Evolutionary conservation across 2,888 invertebrate genomes (phyloP).

Genomic region (Tryphoninae sp.): DNA sequence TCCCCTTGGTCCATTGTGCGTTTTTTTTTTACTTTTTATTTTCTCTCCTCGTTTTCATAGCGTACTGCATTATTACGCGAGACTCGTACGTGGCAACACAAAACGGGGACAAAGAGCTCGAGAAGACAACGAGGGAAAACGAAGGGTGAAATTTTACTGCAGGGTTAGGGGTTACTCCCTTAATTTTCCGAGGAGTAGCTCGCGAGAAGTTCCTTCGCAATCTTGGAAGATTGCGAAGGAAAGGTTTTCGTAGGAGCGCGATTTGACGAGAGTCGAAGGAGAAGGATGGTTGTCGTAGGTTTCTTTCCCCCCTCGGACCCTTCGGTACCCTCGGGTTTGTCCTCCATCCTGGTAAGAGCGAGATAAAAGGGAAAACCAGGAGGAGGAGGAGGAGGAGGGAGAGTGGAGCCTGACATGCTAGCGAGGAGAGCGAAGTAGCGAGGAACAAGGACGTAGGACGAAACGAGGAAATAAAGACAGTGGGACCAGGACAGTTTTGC

Average conservation of each 20-base stretch:
- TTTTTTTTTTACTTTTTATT: conserved; percentile 26
- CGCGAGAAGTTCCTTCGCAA: too few species aligned
- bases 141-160: not conserved
- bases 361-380: conserved; percentile 33
- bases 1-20: conserved; percentile 32
- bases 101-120: not conserved
- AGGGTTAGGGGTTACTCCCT: conserved; percentile 5
- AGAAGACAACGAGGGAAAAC: conserved; percentile 1
- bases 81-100: conserved; percentile 30
- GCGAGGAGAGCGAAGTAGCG: too few species aligned
- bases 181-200: conserved; percentile 28
- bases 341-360: conserved; percentile 30
- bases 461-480: too few species aligned
- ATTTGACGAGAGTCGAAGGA: conserved; percentile 1
- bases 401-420: not conserved
- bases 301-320: conserved; percentile 20
- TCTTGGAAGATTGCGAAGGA: conserved; percentile 39
- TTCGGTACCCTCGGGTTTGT: not conserved
- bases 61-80: conserved; percentile 54
- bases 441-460: too few species aligned
- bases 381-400: not conserved
- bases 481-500: too few species aligned
- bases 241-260: not conserved
- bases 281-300: conserved; percentile 14
- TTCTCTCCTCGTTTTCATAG: conserved; percentile 6